These are phyloP conservation scores for Neoascia interrupta DNA, from an alignment of 2,888 invertebrate species.

Conservation along the genomic window DNA sequence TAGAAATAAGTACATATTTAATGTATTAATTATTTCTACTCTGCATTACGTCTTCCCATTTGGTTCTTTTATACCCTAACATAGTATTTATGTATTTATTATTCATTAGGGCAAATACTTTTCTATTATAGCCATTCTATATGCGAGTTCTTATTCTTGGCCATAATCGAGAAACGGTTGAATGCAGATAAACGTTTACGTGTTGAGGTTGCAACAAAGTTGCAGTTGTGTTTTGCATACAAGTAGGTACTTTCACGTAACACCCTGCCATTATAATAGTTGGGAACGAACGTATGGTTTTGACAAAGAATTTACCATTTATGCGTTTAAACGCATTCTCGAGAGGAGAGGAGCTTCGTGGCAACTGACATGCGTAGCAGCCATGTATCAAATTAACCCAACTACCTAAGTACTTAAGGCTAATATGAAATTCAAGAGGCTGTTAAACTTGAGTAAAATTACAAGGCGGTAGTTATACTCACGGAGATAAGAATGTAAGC, in stretches of 20 bases:
- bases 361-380: background rate
- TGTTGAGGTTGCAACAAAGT: slow-evolving; percentile 31
- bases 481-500: too few species aligned
- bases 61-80: background rate
- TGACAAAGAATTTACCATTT: background rate
- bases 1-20: slow-evolving; percentile 77
- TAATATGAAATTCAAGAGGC: background rate
- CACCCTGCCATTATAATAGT: background rate
- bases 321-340: background rate
- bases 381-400: background rate
- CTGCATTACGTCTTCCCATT: slow-evolving; percentile 30
- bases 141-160: background rate
- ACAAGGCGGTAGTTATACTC: too few species aligned
- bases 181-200: slow-evolving; percentile 34
- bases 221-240: background rate
- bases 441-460: too few species aligned
- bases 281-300: background rate
- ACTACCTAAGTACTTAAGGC: background rate
- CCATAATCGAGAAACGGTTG: slow-evolving; percentile 13
- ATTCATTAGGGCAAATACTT: slow-evolving; percentile 5
- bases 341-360: background rate
- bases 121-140: background rate
- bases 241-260: background rate
- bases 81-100: slow-evolving; percentile 13
- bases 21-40: slow-evolving; percentile 76